Conservation (phyloP, 2,113 vertebrate genomes). For the Chaetura pelagica region DNA sequence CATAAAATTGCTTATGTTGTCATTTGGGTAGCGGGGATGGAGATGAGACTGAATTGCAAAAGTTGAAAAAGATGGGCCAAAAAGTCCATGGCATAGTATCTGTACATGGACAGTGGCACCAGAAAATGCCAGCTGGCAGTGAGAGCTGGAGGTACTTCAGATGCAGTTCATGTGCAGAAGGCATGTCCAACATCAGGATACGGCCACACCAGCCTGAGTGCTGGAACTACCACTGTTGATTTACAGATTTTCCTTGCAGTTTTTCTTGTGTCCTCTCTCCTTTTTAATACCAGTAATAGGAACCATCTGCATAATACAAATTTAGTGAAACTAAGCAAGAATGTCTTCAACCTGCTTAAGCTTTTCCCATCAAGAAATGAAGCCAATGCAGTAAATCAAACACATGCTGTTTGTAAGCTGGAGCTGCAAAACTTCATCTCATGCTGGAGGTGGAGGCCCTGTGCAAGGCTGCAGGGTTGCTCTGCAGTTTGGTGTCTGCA, state of each 20-base stretch:
- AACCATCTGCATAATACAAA: neutral
- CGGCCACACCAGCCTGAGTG: neutral
- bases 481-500: neutral
- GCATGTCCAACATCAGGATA: neutral
- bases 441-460: neutral
- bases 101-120: neutral
- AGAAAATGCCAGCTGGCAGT: neutral
- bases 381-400: neutral
- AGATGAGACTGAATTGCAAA: neutral
- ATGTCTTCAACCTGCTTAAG: neutral
- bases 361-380: neutral
- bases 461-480: neutral
- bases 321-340: neutral
- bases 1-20: neutral
- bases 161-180: rapidly evolving
- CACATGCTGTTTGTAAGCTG: neutral
- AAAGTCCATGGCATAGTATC: rapidly evolving
- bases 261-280: neutral
- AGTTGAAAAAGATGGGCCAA: neutral
- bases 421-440: neutral
- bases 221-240: rapidly evolving
- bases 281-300: neutral
- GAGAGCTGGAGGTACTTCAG: neutral
- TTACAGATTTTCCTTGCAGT: neutral
- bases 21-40: neutral